Percentiles rank a stretch among this genome's conserved stretches.
These are phyloP conservation scores for Benitochromis conjunctus DNA, from an alignment of 2,113 vertebrate species.

Conservation along the genomic window DNA sequence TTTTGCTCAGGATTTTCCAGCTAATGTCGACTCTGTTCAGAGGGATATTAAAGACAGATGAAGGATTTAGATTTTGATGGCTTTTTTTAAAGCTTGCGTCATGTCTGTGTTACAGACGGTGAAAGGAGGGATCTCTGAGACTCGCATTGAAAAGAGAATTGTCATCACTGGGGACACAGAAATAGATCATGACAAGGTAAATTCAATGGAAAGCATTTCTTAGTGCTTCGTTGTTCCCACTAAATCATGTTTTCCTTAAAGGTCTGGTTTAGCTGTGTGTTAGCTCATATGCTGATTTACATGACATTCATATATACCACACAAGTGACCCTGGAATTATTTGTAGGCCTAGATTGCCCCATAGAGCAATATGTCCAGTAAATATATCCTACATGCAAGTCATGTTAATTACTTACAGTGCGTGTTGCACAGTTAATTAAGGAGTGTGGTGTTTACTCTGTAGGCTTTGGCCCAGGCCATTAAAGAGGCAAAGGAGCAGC, in stretches of 20 bases:
- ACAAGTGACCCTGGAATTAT: neutral
- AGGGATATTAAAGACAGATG: neutral
- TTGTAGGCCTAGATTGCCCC: neutral
- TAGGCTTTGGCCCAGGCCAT: slow-evolving; percentile 96
- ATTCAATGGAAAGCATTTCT: neutral
- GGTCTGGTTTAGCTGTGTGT: neutral
- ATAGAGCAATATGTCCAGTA: neutral
- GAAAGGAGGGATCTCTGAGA: slow-evolving; percentile 97
- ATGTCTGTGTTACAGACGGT: slow-evolving; percentile 79
- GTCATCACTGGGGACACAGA: slow-evolving; percentile 96
- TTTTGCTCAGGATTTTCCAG: neutral
- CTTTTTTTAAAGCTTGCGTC: neutral
- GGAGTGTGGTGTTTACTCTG: neutral
- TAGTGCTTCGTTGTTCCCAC: neutral
- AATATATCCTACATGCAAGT: neutral
- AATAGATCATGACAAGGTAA: slow-evolving; percentile 97
- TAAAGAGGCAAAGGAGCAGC: slow-evolving; percentile 95
- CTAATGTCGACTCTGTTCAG: neutral
- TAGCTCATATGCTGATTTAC: neutral
- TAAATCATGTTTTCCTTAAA: neutral
- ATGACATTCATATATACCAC: neutral
- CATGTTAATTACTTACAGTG: accelerated
- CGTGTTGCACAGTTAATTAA: neutral
- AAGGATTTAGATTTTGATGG: neutral
- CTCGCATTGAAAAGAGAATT: slow-evolving; percentile 96